Base-by-base conservation (phyloP, 2,113 vertebrate genomes). In the Eretmochelys imbricata region DNA sequence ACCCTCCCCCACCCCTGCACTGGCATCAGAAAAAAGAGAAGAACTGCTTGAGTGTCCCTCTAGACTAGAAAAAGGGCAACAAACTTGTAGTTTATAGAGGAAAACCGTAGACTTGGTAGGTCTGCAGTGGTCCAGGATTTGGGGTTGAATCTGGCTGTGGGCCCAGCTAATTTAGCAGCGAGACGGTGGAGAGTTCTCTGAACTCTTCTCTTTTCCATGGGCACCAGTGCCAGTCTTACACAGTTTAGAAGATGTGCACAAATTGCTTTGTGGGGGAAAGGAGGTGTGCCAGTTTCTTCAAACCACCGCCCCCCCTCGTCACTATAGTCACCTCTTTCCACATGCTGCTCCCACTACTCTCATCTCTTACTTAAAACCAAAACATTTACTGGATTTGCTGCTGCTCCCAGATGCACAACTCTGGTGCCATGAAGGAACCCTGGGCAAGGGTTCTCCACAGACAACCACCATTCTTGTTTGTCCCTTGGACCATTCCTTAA, bases 171-270 rank as follows among this genome's bases (percentile, higher is more conserved):
- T 59, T 82, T 22, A 79, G 75, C 75, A 78, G 10, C 53, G 10
- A 0, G 1, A 57, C 8, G 17, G 17, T 12, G 27, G 7, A 20
- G 87, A 42, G 16, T 38, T 85, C 42, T 48, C 24, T 48, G 54
- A 1, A 2, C 12, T 24, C 38, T 9, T 19, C 8, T 22, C 12
- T 51, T 13, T 8, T 79, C 3, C 1, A 3, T 46, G 24, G 42
- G 24, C 24, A 27, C 22, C 22, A 78, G 25, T 42, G 42, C 75
- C 75, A 78, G 22, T 25, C 11, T 46, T 78, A 48, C 24, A 27
- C 42, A 48, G 20, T 35, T 81, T 69, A 2, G n/a, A 76, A 49
- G 5, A 29, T 7, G 51, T 86, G 48, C 51, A 48, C 38, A 82
- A 6, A 51, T 75, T 38, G 85, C 46, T 42, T 19, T 42, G 5